These are phyloP conservation scores for Frieseomelitta varia DNA, from an alignment of 1,140 invertebrate genomes.

Conservation along the genomic window DNA sequence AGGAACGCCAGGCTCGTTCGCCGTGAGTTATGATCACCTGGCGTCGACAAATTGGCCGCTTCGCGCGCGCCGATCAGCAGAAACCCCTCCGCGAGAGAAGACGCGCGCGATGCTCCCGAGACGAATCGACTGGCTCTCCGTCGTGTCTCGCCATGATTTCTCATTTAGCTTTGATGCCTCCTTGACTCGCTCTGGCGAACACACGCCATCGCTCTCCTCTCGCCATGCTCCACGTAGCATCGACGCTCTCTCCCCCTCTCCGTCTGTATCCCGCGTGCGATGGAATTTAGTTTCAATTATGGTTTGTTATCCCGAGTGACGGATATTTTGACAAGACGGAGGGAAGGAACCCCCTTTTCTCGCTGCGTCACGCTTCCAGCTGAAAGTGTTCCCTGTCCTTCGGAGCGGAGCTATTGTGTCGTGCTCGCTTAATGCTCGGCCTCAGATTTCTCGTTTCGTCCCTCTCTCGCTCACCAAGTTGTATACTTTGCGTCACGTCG, in stretches of 20 bases:
- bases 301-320: constrained; percentile 10
- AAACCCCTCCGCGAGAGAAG: constrained; percentile 1
- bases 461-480: too few relatives aligned
- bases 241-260: too few relatives aligned
- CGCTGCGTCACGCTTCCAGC: neutral
- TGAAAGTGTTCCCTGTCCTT: too few relatives aligned
- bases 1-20: constrained; percentile 12
- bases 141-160: constrained; percentile 7
- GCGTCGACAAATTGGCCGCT: constrained; percentile 43
- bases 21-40: constrained; percentile 39
- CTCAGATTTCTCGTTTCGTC: neutral
- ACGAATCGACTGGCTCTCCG: neutral
- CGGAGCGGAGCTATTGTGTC: neutral
- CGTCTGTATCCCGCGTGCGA: neutral
- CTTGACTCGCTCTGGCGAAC: neutral
- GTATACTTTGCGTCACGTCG: too few relatives aligned
- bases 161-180: constrained; percentile 1
- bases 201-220: too few relatives aligned
- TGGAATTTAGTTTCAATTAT: constrained; percentile 21
- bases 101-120: neutral
- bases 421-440: neutral
- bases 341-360: neutral
- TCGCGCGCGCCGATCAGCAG: constrained; percentile 5
- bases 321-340: constrained; percentile 15
- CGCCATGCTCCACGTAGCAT: neutral